A percentile compares a stretch with the other conserved stretches of the same genome.
Evolutionary conservation across 2,888 invertebrate species (phyloP).

Genomic region (Sisyra nigra): DNA sequence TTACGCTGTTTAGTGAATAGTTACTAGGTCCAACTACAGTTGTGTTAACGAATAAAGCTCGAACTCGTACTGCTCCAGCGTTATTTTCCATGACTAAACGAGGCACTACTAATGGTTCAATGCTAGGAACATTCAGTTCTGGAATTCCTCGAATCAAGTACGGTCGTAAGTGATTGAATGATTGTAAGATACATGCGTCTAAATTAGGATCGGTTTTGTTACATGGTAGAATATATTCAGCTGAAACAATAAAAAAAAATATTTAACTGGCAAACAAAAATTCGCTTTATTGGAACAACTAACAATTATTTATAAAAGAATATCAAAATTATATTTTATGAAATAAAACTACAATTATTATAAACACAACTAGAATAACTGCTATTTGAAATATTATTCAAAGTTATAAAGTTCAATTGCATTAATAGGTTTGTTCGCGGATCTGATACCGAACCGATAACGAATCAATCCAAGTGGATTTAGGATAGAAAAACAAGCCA

Average conservation of each 20-base stretch:
- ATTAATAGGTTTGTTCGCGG: too few relatives aligned
- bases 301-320: too few relatives aligned
- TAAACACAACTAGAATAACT: too few relatives aligned
- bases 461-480: too few relatives aligned
- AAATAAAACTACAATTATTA: too few relatives aligned
- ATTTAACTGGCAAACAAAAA: too few relatives aligned
- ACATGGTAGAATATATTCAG: constrained; percentile 58
- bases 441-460: too few relatives aligned
- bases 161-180: constrained; percentile 57
- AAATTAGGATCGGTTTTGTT: constrained; percentile 45
- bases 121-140: constrained; percentile 55
- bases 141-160: constrained; percentile 52
- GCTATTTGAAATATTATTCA: too few relatives aligned
- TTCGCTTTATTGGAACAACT: too few relatives aligned
- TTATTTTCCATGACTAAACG: constrained; percentile 63
- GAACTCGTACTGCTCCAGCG: constrained; percentile 56
- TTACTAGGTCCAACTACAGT: constrained; percentile 62
- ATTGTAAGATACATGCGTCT: constrained; percentile 47
- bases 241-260: constrained; percentile 30
- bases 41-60: constrained; percentile 57
- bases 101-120: constrained; percentile 56
- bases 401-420: too few relatives aligned
- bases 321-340: too few relatives aligned
- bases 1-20: constrained; percentile 51
- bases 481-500: too few relatives aligned